Evolutionary conservation across 2,888 invertebrate species (phyloP).

Genomic region (Homarus gammarus): DNA sequence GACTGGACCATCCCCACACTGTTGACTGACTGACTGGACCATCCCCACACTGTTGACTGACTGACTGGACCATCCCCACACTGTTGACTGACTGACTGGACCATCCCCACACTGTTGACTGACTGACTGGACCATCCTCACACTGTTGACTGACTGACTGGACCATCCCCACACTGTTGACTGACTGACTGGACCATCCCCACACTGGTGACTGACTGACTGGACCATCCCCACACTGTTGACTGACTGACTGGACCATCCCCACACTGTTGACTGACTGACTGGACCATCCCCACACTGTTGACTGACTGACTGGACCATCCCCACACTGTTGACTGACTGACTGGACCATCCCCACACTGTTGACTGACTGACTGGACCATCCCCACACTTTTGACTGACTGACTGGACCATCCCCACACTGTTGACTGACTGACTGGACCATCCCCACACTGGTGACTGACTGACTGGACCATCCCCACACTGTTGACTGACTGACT

Average conservation of each 20-base stretch:
- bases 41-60: not conserved
- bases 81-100: not conserved
- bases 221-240: not conserved
- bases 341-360: not conserved
- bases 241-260: not conserved
- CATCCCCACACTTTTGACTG: not conserved
- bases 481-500: not conserved
- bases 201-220: not conserved
- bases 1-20: not conserved
- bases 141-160: not conserved
- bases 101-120: not conserved
- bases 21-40: not conserved
- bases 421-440: conserved; percentile 3
- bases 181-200: not conserved
- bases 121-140: not conserved
- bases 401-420: not conserved
- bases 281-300: not conserved
- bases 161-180: not conserved
- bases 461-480: not conserved
- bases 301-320: not conserved
- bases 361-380: not conserved
- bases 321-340: not conserved
- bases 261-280: not conserved
- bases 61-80: not conserved
- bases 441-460: not conserved